Evolutionary conservation across 2,888 invertebrate species (phyloP).

Genomic region (Drosophila flavopinicola): DNA sequence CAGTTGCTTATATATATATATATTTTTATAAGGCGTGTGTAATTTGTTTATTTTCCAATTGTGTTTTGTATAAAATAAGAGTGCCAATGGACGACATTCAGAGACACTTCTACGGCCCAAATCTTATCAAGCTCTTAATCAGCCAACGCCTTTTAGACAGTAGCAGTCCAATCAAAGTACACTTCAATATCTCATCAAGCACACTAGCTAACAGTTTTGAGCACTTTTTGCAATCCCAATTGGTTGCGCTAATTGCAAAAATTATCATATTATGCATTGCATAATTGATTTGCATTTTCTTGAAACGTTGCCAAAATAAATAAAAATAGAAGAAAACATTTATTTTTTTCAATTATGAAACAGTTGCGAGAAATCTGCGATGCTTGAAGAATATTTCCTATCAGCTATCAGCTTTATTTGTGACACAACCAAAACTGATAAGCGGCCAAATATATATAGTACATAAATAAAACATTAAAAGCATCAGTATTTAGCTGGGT

Average conservation of each 20-base stretch:
- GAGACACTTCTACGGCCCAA: not conserved
- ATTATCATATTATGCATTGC: not conserved
- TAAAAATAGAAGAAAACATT: slow-evolving; percentile 11
- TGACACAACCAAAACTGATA: slow-evolving; percentile 24
- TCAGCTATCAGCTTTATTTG: slow-evolving; percentile 28
- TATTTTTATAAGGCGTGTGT: not conserved
- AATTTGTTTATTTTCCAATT: slow-evolving; percentile 17
- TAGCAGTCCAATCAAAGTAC: slow-evolving; percentile 32
- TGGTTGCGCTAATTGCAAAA: not conserved
- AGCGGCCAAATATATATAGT: not conserved
- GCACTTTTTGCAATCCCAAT: not conserved
- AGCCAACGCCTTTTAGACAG: not conserved
- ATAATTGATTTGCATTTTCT: slow-evolving; percentile 24
- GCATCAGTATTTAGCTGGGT: not conserved
- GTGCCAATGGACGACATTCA: too few species aligned
- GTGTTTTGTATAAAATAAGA: slow-evolving; percentile 1
- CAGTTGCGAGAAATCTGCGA: slow-evolving; percentile 24
- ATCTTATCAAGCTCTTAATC: slow-evolving; percentile 38
- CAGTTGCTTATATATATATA: not conserved
- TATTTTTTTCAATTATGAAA: slow-evolving; percentile 53
- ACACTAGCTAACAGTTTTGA: not conserved
- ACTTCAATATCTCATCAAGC: slow-evolving; percentile 11
- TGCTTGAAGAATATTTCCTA: slow-evolving; percentile 1
- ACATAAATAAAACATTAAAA: not conserved
- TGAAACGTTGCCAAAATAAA: slow-evolving; percentile 48